phyloP scores from a whole-genome alignment of 2,888 invertebrate genomes.

The Drosophila nigricruria region DNA sequence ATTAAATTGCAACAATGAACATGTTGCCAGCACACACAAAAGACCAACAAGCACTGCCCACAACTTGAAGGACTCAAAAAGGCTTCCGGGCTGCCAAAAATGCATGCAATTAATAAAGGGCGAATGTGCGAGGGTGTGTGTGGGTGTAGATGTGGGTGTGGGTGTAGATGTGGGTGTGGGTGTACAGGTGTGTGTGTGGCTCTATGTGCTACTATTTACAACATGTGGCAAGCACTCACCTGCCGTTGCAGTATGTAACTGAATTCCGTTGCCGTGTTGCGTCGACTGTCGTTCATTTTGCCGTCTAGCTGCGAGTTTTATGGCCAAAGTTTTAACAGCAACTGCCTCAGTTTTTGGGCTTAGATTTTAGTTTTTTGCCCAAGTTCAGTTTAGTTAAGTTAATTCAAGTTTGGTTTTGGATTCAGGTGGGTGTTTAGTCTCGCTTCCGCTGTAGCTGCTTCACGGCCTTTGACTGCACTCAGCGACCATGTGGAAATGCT shows the following conservation, averaged over 20 bases:
- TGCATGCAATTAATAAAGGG: constrained; percentile 51
- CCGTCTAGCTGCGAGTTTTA: constrained; percentile 42
- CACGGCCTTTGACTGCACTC: constrained; percentile 30
- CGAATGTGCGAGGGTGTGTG: neutral
- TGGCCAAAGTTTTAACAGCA: constrained; percentile 56
- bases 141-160: neutral
- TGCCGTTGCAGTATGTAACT: constrained; percentile 85
- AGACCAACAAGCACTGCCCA: constrained; percentile 5
- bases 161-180: neutral
- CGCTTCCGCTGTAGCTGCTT: constrained; percentile 13
- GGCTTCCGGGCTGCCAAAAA: constrained; percentile 24
- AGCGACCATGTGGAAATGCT: constrained; percentile 30
- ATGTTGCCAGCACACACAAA: constrained; percentile 18
- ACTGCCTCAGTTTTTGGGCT: constrained; percentile 30
- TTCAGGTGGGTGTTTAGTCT: constrained; percentile 52
- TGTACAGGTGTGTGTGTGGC: neutral
- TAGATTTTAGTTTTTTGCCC: constrained; percentile 4
- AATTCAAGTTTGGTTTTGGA: constrained; percentile 20
- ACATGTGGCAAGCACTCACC: constrained; percentile 68
- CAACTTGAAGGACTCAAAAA: constrained; percentile 22
- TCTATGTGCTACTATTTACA: constrained; percentile 3
- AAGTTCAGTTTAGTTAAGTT: constrained; percentile 22
- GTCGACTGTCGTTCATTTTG: constrained; percentile 83
- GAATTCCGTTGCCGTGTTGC: constrained; percentile 85
- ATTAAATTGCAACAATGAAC: constrained; percentile 66